Evolutionary conservation across 2,888 invertebrate species (phyloP).

Genomic region (Copidosoma aretas): DNA sequence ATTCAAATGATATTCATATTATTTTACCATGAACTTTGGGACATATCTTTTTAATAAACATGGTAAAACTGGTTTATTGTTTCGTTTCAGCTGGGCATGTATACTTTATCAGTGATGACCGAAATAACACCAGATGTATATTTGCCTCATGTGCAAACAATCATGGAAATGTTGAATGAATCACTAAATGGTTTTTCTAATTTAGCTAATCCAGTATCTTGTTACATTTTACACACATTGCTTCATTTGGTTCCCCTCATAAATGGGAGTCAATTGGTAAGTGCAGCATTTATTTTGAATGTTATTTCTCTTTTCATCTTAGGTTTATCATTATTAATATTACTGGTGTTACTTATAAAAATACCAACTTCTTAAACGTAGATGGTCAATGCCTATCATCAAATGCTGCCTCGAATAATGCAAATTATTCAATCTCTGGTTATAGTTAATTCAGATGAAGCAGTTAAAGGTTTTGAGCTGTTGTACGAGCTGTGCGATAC

Average conservation of each 20-base stretch:
- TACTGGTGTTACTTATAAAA: slow-evolving; percentile 2
- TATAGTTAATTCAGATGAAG: slow-evolving; percentile 66
- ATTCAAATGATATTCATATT: background rate
- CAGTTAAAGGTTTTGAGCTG: slow-evolving; percentile 70
- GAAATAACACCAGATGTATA: slow-evolving; percentile 75
- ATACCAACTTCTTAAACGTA: slow-evolving; percentile 44
- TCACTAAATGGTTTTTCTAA: slow-evolving; percentile 64
- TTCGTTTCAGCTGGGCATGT: slow-evolving; percentile 68
- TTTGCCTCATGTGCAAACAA: slow-evolving; percentile 69
- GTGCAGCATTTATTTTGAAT: too few species aligned
- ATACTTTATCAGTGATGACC: slow-evolving; percentile 73
- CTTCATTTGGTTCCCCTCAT: slow-evolving; percentile 71
- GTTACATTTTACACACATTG: slow-evolving; percentile 71
- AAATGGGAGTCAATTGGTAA: slow-evolving; percentile 70
- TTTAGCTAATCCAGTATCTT: slow-evolving; percentile 64
- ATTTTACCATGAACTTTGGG: background rate
- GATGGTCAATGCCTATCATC: slow-evolving; percentile 68
- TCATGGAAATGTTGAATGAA: slow-evolving; percentile 65
- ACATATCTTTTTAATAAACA: slow-evolving; percentile 7
- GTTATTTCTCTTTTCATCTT: background rate
- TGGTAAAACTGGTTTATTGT: slow-evolving; percentile 6
- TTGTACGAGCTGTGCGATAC: slow-evolving; percentile 73
- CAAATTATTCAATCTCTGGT: slow-evolving; percentile 69
- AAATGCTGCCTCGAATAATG: slow-evolving; percentile 69
- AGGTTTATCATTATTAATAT: slow-evolving; percentile 2